phyloP scores from a whole-genome alignment of 2,797 vertebrate genomes.

The Aphelocoma californica region DNA sequence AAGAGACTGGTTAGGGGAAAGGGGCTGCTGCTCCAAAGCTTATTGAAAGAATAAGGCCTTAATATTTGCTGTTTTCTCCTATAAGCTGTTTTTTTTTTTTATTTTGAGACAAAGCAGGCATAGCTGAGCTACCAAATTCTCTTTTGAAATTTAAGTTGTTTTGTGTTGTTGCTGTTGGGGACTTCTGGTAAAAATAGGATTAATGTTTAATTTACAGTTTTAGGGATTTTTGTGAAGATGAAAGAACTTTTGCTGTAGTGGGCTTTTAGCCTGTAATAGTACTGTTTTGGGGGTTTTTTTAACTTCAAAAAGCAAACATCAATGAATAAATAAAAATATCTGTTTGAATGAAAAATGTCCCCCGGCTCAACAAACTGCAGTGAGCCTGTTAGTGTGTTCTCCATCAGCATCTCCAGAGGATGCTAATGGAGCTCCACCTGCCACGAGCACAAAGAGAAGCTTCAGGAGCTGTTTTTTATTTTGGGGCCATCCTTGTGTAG shows the following conservation, averaged over 20 bases:
- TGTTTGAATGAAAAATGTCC: background rate
- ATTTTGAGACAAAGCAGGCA: background rate
- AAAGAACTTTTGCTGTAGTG: background rate
- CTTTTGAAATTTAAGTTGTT: background rate
- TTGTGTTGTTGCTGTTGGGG: background rate
- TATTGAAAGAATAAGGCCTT: background rate
- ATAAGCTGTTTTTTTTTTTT: background rate
- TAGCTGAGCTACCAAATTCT: background rate
- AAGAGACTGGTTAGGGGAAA: background rate
- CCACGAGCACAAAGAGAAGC: background rate
- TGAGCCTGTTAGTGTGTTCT: background rate
- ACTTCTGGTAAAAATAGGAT: constrained; percentile 39
- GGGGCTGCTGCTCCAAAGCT: background rate
- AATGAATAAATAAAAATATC: background rate
- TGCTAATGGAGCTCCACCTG: background rate
- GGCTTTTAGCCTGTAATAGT: background rate
- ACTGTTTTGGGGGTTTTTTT: background rate
- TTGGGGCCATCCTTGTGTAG: background rate
- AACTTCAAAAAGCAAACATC: constrained; percentile 38
- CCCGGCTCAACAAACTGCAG: background rate
- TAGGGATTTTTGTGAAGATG: constrained; percentile 33
- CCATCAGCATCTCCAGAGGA: background rate
- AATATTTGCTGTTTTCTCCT: background rate
- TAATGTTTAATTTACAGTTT: constrained; percentile 54
- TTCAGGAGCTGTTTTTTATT: background rate